Conservation (phyloP, 30 jellyfish, hydroid and myxozoan species). For the Aurelia aurita complex sp. Pacific region DNA sequence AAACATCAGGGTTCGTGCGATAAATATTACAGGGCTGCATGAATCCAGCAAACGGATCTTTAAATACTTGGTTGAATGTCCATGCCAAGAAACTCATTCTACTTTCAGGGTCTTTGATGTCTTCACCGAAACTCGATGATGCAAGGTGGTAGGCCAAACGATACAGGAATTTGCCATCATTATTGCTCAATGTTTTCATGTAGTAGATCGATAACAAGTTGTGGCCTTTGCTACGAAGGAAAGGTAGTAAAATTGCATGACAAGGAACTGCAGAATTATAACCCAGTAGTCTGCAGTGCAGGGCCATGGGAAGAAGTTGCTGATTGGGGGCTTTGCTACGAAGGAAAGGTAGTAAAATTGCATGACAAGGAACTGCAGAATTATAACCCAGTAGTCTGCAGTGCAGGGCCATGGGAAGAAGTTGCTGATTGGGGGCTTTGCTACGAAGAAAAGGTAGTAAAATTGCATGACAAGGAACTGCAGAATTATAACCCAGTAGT, state of each 20-base stretch:
- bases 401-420: too few relatives aligned
- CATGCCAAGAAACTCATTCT: constrained; percentile 55
- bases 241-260: neutral
- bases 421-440: too few relatives aligned
- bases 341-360: too few relatives aligned
- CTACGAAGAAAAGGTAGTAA: too few relatives aligned
- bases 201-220: constrained; percentile 50
- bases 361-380: too few relatives aligned
- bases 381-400: too few relatives aligned
- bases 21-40: constrained; percentile 41
- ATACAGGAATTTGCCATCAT: constrained; percentile 24
- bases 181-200: constrained; percentile 56
- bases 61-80: constrained; percentile 61
- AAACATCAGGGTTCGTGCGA: constrained; percentile 34
- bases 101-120: constrained; percentile 49
- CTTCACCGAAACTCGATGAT: constrained; percentile 69
- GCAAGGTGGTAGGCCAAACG: constrained; percentile 69
- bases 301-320: neutral
- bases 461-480: too few relatives aligned
- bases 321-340: neutral
- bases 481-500: too few relatives aligned
- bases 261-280: neutral
- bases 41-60: constrained; percentile 44
- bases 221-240: constrained; percentile 59
- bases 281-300: too few relatives aligned